Conservation (phyloP, 2,797 vertebrate species). For the Pangasius djambal region DNA sequence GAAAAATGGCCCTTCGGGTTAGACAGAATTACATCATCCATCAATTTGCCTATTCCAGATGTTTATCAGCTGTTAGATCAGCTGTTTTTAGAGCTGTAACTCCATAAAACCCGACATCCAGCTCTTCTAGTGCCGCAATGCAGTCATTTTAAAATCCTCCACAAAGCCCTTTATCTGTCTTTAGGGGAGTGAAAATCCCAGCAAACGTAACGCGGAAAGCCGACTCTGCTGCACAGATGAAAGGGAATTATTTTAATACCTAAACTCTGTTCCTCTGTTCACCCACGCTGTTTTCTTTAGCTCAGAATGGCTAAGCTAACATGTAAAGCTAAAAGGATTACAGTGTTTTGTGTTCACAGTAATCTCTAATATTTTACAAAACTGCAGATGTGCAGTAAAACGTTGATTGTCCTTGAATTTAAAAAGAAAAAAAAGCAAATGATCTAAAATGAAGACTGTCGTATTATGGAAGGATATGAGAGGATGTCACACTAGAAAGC, state of each 20-base stretch:
- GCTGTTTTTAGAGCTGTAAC: slow-evolving; percentile 3
- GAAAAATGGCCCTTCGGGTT: slow-evolving; percentile 66
- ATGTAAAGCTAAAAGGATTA: slow-evolving; percentile 44
- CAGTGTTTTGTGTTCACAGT: slow-evolving; percentile 1
- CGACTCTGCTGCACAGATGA: neutral
- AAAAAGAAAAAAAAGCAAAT: neutral
- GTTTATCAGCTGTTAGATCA: slow-evolving; percentile 45
- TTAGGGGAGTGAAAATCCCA: neutral
- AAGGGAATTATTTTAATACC: slow-evolving; percentile 10
- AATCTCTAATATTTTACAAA: neutral
- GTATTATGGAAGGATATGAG: neutral
- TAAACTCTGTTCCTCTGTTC: neutral
- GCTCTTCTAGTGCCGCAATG: neutral
- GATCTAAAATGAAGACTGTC: neutral
- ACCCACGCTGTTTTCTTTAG: neutral
- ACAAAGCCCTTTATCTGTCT: slow-evolving; percentile 16
- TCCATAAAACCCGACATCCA: neutral
- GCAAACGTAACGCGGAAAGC: neutral
- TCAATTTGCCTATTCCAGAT: slow-evolving; percentile 48
- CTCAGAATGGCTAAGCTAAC: neutral
- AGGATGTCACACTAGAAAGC: neutral
- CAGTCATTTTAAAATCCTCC: slow-evolving; percentile 4
- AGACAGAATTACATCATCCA: slow-evolving; percentile 68
- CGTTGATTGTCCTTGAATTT: neutral
- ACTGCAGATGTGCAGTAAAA: neutral